These are phyloP conservation scores for Ovis canadensis DNA, from an alignment of 2,113 vertebrate genomes.

Conservation along the genomic window DNA sequence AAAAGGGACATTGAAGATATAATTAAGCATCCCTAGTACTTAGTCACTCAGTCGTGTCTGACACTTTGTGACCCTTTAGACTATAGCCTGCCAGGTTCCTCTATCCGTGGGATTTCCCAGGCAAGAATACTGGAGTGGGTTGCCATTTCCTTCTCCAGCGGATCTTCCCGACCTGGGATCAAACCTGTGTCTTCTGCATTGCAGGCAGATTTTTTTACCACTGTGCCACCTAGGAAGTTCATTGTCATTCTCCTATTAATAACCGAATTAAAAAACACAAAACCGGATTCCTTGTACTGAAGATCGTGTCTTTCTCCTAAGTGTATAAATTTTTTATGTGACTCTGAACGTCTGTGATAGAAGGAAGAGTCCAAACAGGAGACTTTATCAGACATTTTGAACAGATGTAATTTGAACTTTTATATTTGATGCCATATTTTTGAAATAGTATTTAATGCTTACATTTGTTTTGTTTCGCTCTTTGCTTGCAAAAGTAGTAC, in stretches of 20 bases:
- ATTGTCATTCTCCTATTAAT: neutral
- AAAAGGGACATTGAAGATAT: neutral
- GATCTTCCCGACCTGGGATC: neutral
- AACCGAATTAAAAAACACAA: neutral
- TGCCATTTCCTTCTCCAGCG: neutral
- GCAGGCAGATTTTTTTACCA: neutral
- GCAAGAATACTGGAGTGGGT: neutral
- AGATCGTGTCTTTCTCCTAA: neutral
- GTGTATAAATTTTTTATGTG: neutral
- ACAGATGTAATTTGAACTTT: neutral
- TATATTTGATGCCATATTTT: neutral
- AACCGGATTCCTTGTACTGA: neutral
- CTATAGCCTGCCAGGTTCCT: neutral
- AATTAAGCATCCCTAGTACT: neutral
- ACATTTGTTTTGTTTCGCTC: neutral
- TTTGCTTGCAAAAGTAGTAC: neutral
- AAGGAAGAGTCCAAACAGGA: neutral
- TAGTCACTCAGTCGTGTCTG: neutral
- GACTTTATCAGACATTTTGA: neutral
- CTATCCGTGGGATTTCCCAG: neutral
- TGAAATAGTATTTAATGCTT: neutral
- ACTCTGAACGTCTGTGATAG: neutral
- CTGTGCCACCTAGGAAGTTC: neutral
- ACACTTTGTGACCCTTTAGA: neutral
- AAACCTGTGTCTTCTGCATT: neutral